These are phyloP conservation scores for Amblyteles armatorius DNA, from an alignment of 2,888 invertebrate genomes.

Conservation along the genomic window DNA sequence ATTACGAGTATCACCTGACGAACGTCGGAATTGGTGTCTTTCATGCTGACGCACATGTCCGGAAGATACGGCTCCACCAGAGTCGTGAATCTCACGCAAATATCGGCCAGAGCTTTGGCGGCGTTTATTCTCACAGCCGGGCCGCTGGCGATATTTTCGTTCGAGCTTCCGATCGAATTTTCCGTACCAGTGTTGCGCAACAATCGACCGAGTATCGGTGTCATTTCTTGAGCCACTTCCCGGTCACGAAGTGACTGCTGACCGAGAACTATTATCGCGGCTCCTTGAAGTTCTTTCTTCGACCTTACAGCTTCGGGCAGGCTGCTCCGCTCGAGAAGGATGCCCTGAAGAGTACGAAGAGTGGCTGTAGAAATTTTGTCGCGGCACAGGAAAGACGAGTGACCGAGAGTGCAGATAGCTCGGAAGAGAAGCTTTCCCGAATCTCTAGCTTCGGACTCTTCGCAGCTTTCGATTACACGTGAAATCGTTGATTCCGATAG, in stretches of 20 bases:
- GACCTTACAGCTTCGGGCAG: constrained; percentile 71
- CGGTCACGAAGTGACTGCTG: constrained; percentile 89
- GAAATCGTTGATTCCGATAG: constrained; percentile 77
- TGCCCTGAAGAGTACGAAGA: constrained; percentile 77
- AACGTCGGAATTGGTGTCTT: constrained; percentile 86
- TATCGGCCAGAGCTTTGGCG: constrained; percentile 88
- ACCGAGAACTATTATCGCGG: constrained; percentile 85
- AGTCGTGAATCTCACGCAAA: constrained; percentile 90
- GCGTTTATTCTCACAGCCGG: constrained; percentile 88
- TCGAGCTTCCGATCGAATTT: constrained; percentile 70
- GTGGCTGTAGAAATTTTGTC: constrained; percentile 73
- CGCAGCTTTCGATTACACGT: constrained; percentile 71
- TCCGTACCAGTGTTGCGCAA: constrained; percentile 85
- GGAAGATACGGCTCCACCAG: constrained; percentile 89
- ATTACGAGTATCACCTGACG: constrained; percentile 89
- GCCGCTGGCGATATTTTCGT: constrained; percentile 67
- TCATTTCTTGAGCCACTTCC: constrained; percentile 87
- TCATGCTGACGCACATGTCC: constrained; percentile 89
- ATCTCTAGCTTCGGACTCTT: constrained; percentile 49
- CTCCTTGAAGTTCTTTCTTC: constrained; percentile 80
- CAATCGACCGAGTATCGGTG: constrained; percentile 88
- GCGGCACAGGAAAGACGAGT: constrained; percentile 78
- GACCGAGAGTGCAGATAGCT: constrained; percentile 80
- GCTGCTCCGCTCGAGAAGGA: constrained; percentile 78
- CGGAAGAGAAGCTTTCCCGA: constrained; percentile 60